A percentile compares a stretch with the other conserved stretches of the same genome.
phyloP scores from a whole-genome alignment of 2,113 vertebrate species.

The Rattus rattus region DNA sequence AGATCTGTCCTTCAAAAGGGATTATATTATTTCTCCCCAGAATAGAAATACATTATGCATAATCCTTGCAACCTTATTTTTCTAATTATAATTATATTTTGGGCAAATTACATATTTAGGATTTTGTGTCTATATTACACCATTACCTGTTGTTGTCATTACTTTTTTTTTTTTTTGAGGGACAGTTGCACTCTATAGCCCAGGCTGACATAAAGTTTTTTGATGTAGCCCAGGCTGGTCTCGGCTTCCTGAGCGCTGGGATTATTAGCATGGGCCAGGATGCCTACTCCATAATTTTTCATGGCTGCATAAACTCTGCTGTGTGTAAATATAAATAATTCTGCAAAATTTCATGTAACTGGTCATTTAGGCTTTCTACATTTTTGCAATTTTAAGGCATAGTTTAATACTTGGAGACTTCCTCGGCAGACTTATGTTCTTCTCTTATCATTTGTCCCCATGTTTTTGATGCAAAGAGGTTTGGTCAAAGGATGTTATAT shows the following conservation, averaged over 20 bases:
- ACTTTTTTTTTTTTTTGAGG: neutral
- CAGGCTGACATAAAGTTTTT: neutral
- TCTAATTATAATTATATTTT: neutral
- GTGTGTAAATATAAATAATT: neutral
- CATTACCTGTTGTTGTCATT: neutral
- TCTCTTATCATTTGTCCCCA: neutral
- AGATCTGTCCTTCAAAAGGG: neutral
- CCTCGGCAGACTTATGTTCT: neutral
- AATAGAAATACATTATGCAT: neutral
- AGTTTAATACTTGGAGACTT: neutral
- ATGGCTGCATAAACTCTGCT: neutral
- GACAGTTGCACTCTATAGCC: neutral
- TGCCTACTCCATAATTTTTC: neutral
- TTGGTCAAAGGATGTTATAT: neutral
- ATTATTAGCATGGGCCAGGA: neutral
- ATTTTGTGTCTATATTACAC: neutral
- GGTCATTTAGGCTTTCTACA: neutral
- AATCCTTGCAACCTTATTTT: neutral
- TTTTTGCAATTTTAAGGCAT: constrained; percentile 12
- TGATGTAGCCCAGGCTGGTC: neutral
- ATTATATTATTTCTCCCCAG: constrained; percentile 31
- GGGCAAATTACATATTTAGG: neutral
- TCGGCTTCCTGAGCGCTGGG: neutral
- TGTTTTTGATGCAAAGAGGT: neutral
- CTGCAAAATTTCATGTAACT: neutral